Percentiles rank a stretch among this genome's conserved stretches.
Conservation (phyloP, 2,888 invertebrate genomes). For the Ariolimax columbianus region DNA sequence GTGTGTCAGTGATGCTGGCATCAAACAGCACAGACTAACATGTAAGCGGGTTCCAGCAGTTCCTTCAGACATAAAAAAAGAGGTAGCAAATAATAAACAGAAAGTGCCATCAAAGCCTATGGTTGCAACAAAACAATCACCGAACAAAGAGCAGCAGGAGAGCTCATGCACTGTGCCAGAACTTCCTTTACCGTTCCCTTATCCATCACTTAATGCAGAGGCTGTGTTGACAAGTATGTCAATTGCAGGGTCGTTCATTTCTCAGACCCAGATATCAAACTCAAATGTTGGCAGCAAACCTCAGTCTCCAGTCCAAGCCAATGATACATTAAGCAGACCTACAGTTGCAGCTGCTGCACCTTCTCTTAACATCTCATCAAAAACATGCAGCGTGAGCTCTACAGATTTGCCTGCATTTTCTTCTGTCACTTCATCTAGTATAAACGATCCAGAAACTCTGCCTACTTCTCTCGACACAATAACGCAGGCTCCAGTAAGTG, state of each 20-base stretch:
- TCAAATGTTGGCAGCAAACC: neutral
- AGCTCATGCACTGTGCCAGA: conserved; percentile 37
- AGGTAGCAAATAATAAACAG: neutral
- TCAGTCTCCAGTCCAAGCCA: neutral
- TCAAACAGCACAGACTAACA: conserved; percentile 53
- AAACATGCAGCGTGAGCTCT: neutral
- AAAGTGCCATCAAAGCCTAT: neutral
- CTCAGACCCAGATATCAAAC: neutral
- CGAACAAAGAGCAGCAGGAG: conserved; percentile 18
- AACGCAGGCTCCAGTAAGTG: neutral
- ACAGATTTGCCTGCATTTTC: neutral
- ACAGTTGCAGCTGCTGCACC: neutral
- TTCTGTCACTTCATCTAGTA: neutral
- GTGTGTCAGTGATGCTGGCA: conserved; percentile 55
- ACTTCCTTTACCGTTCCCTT: conserved; percentile 43
- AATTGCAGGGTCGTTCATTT: neutral
- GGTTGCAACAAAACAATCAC: neutral
- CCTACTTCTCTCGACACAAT: neutral
- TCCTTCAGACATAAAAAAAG: conserved; percentile 50
- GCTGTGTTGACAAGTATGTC: conserved; percentile 41
- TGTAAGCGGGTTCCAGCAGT: conserved; percentile 54
- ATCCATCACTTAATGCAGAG: conserved; percentile 39
- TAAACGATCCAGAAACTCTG: neutral
- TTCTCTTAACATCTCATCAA: neutral
- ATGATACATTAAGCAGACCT: neutral